Evolutionary conservation across 2,113 vertebrate species (phyloP).

Genomic region (Psephotus haematonotus): DNA sequence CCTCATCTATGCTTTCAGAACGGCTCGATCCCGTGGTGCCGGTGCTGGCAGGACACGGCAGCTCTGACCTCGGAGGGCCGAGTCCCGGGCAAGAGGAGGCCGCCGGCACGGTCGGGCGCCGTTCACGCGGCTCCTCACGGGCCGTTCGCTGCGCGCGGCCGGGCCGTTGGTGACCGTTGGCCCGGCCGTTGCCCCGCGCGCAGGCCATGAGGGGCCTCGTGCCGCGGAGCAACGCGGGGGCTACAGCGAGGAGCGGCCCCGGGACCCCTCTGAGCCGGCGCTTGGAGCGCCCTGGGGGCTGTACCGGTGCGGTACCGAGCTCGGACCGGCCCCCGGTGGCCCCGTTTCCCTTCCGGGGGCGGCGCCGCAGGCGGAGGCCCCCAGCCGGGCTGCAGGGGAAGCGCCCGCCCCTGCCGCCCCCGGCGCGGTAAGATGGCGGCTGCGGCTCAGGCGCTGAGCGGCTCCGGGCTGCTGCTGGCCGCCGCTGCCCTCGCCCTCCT

Average conservation of each 20-base stretch:
- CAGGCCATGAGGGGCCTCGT: neutral
- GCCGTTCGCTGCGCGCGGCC: too few species aligned
- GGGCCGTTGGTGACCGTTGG: neutral
- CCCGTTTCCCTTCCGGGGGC: neutral
- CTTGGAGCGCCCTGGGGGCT: neutral
- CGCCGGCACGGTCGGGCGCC: neutral
- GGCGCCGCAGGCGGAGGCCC: neutral
- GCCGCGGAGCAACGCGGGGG: neutral
- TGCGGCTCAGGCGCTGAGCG: constrained; percentile 89
- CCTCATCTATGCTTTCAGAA: neutral
- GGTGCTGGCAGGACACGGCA: neutral
- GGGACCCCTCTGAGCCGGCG: neutral
- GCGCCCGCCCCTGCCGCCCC: constrained; percentile 25
- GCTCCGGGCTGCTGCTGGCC: constrained; percentile 85
- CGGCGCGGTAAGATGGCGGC: constrained; percentile 76
- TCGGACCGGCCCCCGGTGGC: neutral
- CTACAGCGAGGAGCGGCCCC: neutral
- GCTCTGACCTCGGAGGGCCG: neutral
- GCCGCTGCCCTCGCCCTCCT: constrained; percentile 84
- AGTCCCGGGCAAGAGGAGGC: neutral
- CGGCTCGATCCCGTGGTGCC: accelerated
- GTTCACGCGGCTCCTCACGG: neutral
- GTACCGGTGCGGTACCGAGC: accelerated
- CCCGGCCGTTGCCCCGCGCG: neutral
- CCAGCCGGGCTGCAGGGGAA: constrained; percentile 33